These are phyloP conservation scores for Lemur catta DNA, from an alignment of 2,797 vertebrate species.

Conservation along the genomic window DNA sequence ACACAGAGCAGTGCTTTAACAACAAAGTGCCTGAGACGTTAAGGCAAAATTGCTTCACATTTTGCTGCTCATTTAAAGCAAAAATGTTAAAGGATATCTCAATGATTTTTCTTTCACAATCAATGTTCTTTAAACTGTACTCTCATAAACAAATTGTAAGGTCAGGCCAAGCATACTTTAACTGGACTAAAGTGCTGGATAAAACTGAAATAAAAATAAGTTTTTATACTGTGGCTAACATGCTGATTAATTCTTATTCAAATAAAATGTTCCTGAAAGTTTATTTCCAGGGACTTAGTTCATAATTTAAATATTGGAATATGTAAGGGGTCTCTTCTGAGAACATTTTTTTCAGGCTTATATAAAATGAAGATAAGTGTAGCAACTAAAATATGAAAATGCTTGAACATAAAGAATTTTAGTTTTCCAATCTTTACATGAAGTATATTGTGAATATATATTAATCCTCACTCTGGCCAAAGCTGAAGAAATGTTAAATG, in stretches of 20 bases:
- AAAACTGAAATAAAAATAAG: constrained; percentile 11
- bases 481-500: neutral
- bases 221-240: neutral
- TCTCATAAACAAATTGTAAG: neutral
- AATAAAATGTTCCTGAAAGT: neutral
- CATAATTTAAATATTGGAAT: constrained; percentile 40
- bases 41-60: neutral
- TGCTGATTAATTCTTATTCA: neutral
- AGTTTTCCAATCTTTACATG: neutral
- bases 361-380: neutral
- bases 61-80: neutral
- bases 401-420: neutral
- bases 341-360: neutral
- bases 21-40: neutral
- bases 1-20: neutral
- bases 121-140: neutral
- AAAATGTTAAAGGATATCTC: neutral
- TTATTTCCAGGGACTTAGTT: constrained; percentile 6
- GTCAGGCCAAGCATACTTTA: neutral
- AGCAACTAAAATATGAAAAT: constrained; percentile 28
- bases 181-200: neutral
- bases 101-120: neutral
- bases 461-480: neutral
- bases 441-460: neutral
- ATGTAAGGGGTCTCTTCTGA: neutral